Evolutionary conservation across 2,797 vertebrate genomes (phyloP), one percentile per base, ranked within the genome.

Genomic region (Taenioides sp.): DNA sequence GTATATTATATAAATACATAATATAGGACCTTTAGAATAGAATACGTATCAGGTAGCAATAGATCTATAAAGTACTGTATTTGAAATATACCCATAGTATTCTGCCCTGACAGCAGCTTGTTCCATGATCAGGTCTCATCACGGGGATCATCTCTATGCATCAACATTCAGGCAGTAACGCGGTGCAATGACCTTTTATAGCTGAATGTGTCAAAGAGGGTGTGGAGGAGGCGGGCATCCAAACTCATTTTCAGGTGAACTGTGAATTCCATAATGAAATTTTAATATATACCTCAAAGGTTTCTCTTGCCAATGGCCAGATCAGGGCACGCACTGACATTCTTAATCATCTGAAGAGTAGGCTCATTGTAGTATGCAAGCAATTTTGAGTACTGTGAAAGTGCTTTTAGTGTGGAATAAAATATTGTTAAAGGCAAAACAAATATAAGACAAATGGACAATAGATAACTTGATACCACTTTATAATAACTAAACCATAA

Each of bases 191-290:
- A 71, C 69, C 69, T 50, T 63, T 50, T 40, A 23, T 71, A 49
- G 69, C 16, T 52, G 69, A 62, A 63, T 55, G 58, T 71, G 69
- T 71, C 61, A 60, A 71, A 71, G 34, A 43, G 61, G 69, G 59
- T 31, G 55, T 71, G 59, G 28, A 62, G 43, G 17, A 34, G 37
- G 69, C 28, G 28, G 69, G 59, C 7, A 52, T 63, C 60, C 49
- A 31, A 31, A 62, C 43, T 54, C 69, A 63, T 63, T 52, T 63
- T 31, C 58, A 70, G 69, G 59, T 71, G 69, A 62, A 63, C 47
- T 63, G 59, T 71, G 59, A 71, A 52, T 71, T 71, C 10, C n/a
- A 10, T 66, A 52, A 66, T 66, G 47, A 64, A 43, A 64, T 34
- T 64, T 64, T 64, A 64, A 64, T 64, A 47, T 66, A 54, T 52